These are phyloP conservation scores for Eremobia ochroleuca DNA, from an alignment of 2,888 invertebrate species.

Conservation along the genomic window DNA sequence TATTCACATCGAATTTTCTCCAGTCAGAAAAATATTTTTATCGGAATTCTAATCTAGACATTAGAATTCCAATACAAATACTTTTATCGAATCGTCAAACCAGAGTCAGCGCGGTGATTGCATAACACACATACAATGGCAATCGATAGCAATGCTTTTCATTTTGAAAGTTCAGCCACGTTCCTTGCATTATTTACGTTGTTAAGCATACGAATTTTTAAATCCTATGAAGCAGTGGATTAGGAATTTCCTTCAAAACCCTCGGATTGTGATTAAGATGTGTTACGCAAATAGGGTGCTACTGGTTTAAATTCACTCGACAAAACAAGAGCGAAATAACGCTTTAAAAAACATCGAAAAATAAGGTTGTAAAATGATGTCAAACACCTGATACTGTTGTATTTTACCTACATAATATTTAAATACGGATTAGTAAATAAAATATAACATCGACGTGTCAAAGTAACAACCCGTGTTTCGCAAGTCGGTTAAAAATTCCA, in stretches of 20 bases:
- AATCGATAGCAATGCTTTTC: background rate
- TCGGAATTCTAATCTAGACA: too few species aligned
- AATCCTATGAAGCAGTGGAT: too few species aligned
- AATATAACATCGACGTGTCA: constrained; percentile 37
- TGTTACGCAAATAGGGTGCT: too few species aligned
- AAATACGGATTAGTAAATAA: constrained; percentile 45
- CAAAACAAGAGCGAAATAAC: background rate
- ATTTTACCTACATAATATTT: constrained; percentile 14
- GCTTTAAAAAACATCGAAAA: background rate
- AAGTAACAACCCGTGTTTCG: constrained; percentile 55
- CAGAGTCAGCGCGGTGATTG: background rate
- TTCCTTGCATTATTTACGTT: too few species aligned
- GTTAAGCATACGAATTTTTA: too few species aligned
- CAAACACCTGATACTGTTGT: constrained; percentile 31
- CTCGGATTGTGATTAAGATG: too few species aligned
- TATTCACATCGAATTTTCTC: background rate
- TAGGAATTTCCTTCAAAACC: too few species aligned
- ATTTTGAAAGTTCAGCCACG: background rate
- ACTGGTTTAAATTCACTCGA: background rate
- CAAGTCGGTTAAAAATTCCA: constrained; percentile 62
- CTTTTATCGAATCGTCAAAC: background rate
- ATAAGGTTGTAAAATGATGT: background rate
- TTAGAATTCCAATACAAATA: background rate
- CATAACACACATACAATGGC: too few species aligned
- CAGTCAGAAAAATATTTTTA: too few species aligned